Evolutionary conservation across 2,888 invertebrate genomes (phyloP).

Genomic region (Parascotia fuliginaria): DNA sequence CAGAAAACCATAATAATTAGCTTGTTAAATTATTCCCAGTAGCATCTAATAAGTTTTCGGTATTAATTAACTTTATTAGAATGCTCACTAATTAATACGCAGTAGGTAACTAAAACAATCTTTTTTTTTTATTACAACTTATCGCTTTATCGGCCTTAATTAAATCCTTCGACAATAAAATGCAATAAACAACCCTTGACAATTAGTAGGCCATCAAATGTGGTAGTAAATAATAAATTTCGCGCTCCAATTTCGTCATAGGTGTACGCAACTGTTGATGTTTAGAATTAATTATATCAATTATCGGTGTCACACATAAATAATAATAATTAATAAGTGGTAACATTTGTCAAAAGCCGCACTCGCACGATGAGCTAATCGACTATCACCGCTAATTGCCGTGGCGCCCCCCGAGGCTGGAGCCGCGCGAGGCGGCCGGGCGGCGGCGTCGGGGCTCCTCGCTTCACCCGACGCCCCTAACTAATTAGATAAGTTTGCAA

Average conservation of each 20-base stretch:
- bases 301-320: conserved; percentile 71
- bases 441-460: conserved; percentile 23
- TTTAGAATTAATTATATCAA: conserved; percentile 64
- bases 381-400: conserved; percentile 86
- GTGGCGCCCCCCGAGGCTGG: conserved; percentile 34
- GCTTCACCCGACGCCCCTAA: conserved; percentile 59
- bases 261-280: conserved; percentile 25
- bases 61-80: conserved; percentile 6
- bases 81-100: neutral
- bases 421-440: conserved; percentile 19
- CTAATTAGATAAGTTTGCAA: conserved; percentile 86
- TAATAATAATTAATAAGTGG: conserved; percentile 79
- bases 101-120: too few species aligned
- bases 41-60: neutral
- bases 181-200: conserved; percentile 1
- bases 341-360: conserved; percentile 84
- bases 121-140: neutral
- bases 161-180: neutral
- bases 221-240: conserved; percentile 24
- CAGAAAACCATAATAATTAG: conserved; percentile 9
- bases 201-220: conserved; percentile 10
- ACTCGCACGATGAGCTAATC: conserved; percentile 85
- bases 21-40: neutral
- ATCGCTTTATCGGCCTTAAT: neutral
- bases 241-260: conserved; percentile 12